These are phyloP conservation scores for Brachymystax lenok DNA, from an alignment of 2,797 vertebrate genomes.

Conservation along the genomic window DNA sequence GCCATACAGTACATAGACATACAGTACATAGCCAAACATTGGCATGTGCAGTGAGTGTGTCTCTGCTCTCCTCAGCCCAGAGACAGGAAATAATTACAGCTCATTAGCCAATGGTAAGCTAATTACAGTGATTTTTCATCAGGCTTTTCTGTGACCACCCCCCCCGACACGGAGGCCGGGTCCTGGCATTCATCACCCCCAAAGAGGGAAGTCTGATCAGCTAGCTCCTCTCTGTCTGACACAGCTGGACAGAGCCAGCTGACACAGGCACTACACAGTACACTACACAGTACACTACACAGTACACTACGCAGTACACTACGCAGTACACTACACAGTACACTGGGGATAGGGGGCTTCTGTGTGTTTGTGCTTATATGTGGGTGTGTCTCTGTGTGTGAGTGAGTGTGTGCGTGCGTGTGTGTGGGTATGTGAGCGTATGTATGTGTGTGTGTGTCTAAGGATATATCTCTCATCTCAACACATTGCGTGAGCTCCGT, in stretches of 20 bases:
- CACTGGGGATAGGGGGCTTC: background rate
- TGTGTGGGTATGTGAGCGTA: background rate
- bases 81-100: constrained; percentile 75
- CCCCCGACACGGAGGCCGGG: constrained; percentile 56
- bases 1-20: no score
- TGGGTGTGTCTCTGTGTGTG: background rate
- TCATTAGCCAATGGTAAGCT: constrained; percentile 71
- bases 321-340: no score
- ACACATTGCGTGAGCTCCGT: background rate
- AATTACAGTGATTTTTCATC: constrained; percentile 78
- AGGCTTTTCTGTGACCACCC: constrained; percentile 53
- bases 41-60: background rate
- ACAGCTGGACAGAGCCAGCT: constrained; percentile 24
- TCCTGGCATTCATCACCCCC: constrained; percentile 58
- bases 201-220: constrained; percentile 39
- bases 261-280: no score
- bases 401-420: background rate
- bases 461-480: background rate
- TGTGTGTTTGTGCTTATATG: background rate
- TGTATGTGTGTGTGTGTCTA: constrained; percentile 13
- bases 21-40: no score
- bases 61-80: constrained; percentile 39
- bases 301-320: no score
- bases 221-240: constrained; percentile 17
- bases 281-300: background rate